phyloP scores from a whole-genome alignment of 2,113 vertebrate species.

The Sapajus apella region DNA sequence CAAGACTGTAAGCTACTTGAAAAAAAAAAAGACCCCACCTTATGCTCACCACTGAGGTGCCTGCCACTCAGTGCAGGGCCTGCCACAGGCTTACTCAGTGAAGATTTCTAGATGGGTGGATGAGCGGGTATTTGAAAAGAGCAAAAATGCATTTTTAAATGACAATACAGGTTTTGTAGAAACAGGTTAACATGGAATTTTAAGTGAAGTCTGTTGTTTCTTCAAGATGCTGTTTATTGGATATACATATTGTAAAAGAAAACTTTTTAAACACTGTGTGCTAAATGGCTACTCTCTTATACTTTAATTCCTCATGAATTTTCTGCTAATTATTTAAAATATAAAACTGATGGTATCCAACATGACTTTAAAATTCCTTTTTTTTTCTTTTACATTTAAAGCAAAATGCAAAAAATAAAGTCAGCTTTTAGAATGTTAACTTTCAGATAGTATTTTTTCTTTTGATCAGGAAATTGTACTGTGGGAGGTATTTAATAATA shows the following conservation, averaged over 20 bases:
- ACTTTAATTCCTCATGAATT: neutral
- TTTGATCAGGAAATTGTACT: slow-evolving; percentile 12
- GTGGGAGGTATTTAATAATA: neutral
- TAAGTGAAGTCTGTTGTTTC: neutral
- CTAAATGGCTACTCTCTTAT: neutral
- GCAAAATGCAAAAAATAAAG: no score
- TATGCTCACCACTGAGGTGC: neutral
- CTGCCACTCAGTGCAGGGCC: neutral
- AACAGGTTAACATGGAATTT: slow-evolving; percentile 2
- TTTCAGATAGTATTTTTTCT: slow-evolving; percentile 8
- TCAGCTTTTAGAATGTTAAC: neutral
- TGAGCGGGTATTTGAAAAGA: neutral
- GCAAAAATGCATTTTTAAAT: neutral
- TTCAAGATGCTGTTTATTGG: neutral
- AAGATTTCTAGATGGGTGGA: neutral
- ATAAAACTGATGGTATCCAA: neutral
- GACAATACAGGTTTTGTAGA: neutral
- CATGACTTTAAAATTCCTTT: neutral
- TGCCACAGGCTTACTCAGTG: neutral
- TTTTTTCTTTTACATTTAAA: neutral
- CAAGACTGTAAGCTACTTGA: neutral
- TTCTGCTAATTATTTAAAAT: slow-evolving; percentile 44
- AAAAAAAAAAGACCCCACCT: neutral
- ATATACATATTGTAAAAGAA: neutral
- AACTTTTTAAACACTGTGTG: neutral